phyloP scores from a whole-genome alignment of 2,888 invertebrate species.

The Asteroscopus sphinx region DNA sequence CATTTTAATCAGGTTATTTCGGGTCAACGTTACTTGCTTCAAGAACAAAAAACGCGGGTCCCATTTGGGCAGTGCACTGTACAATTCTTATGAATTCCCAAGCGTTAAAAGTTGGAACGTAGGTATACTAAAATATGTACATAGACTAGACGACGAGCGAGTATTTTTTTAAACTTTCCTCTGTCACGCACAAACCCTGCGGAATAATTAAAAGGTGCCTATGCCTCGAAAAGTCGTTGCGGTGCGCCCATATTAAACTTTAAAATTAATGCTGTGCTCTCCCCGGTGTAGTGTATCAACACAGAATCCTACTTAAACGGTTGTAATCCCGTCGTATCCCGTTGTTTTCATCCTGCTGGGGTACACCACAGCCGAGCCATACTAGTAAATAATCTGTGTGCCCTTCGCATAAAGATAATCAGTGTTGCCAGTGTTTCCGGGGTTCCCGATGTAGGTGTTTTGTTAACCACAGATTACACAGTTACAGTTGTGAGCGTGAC shows the following conservation, averaged over 20 bases:
- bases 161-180: conserved; percentile 47
- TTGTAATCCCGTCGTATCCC: conserved; percentile 14
- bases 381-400: conserved; percentile 51
- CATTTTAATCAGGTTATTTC: no score
- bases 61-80: conserved; percentile 3
- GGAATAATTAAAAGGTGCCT: conserved; percentile 55
- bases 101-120: conserved; percentile 39
- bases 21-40: no score
- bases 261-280: conserved; percentile 54
- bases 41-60: no score
- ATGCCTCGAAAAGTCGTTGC: conserved; percentile 33
- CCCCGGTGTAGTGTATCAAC: conserved; percentile 49
- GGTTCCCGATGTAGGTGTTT: conserved; percentile 40
- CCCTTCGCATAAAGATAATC: conserved; percentile 58
- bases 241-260: conserved; percentile 55
- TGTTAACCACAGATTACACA: conserved; percentile 47
- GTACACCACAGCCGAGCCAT: conserved; percentile 13
- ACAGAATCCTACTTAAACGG: conserved; percentile 52
- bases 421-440: conserved; percentile 33
- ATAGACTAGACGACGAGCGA: conserved; percentile 36
- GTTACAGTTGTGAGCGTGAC: conserved; percentile 46
- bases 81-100: conserved; percentile 13
- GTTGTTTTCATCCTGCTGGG: conserved; percentile 1
- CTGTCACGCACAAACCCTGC: conserved; percentile 48
- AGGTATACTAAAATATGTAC: conserved; percentile 47